phyloP scores from a whole-genome alignment of 2,888 invertebrate genomes.

The Arctia plantaginis region DNA sequence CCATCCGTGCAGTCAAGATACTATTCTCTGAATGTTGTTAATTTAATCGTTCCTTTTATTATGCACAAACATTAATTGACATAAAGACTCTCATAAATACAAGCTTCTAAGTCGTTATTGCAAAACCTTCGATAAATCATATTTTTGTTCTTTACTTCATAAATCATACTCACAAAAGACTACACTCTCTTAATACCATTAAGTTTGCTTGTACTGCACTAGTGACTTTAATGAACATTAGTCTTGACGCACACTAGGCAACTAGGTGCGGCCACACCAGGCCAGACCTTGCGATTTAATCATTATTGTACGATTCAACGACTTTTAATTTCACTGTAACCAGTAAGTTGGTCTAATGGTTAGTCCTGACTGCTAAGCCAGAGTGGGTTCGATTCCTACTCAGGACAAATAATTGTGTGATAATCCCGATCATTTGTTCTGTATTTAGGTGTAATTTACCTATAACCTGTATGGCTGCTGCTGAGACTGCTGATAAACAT shows the following conservation, averaged over 20 bases:
- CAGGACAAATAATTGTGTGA: too few species aligned
- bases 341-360: too few species aligned
- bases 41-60: not conserved
- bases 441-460: too few species aligned
- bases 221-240: slow-evolving; percentile 11
- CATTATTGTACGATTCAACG: not conserved
- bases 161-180: slow-evolving; percentile 20
- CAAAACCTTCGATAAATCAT: slow-evolving; percentile 15
- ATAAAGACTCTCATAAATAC: slow-evolving; percentile 10
- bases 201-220: slow-evolving; percentile 15
- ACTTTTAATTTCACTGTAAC: not conserved
- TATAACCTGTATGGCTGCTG: too few species aligned
- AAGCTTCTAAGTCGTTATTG: slow-evolving; percentile 2
- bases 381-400: too few species aligned
- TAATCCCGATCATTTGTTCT: too few species aligned
- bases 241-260: not conserved
- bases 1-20: too few species aligned
- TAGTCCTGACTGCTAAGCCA: too few species aligned
- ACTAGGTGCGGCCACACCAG: not conserved
- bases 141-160: slow-evolving; percentile 18
- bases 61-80: slow-evolving; percentile 1
- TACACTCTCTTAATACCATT: slow-evolving; percentile 12
- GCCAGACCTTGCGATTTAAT: not conserved
- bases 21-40: too few species aligned
- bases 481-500: too few species aligned